A percentile compares a stretch with the other conserved stretches of the same genome.
Conservation (phyloP, 2,888 invertebrate species). For the Dusona sp. region DNA sequence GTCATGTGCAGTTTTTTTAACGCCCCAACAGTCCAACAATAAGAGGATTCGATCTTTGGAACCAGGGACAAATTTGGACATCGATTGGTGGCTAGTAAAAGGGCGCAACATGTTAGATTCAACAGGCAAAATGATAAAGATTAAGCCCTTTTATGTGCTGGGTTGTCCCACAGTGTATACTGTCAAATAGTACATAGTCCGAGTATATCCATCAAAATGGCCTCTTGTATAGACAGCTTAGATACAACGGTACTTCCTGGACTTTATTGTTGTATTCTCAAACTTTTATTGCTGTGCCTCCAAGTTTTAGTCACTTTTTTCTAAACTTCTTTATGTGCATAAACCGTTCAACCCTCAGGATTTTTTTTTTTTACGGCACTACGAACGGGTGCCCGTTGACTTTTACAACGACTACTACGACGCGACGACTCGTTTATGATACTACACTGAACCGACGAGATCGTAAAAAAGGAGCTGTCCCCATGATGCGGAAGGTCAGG, state of each 20-base stretch:
- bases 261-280: conserved; percentile 73
- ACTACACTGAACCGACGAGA: conserved; percentile 70
- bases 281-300: conserved; percentile 67
- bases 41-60: conserved; percentile 40
- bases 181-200: conserved; percentile 65
- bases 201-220: conserved; percentile 74
- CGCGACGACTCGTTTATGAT: conserved; percentile 75
- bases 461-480: conserved; percentile 74
- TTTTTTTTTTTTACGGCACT: conserved; percentile 77
- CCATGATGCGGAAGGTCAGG: conserved; percentile 78
- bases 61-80: conserved; percentile 2
- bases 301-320: conserved; percentile 60
- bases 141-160: neutral
- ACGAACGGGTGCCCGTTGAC: conserved; percentile 78
- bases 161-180: neutral
- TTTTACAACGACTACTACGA: conserved; percentile 76
- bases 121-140: neutral
- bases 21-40: conserved; percentile 6
- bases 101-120: neutral
- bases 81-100: conserved; percentile 26
- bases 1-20: conserved; percentile 54
- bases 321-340: conserved; percentile 54
- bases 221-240: conserved; percentile 63
- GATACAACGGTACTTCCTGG: conserved; percentile 74
- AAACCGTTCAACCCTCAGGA: conserved; percentile 65